phyloP scores from a whole-genome alignment of 2,113 vertebrate genomes.

The Hydrochoerus hydrochaeris region DNA sequence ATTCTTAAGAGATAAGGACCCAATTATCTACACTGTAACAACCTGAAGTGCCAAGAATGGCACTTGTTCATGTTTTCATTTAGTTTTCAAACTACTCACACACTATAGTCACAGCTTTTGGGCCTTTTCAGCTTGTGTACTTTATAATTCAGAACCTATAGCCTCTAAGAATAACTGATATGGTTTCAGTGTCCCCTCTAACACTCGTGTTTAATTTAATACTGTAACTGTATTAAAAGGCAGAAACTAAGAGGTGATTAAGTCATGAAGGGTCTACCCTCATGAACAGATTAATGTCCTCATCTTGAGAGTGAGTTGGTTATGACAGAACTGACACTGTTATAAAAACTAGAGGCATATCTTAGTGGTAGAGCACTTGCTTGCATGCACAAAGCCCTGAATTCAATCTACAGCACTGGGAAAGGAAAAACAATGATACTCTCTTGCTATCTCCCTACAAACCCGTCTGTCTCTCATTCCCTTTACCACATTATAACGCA shows the following conservation, averaged over 20 bases:
- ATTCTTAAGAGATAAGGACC: not conserved
- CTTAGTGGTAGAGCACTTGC: not conserved
- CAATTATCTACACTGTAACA: not conserved
- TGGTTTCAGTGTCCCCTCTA: not conserved
- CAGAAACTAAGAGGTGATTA: not conserved
- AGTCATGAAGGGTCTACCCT: not conserved
- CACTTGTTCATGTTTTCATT: not conserved
- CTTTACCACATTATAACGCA: not conserved
- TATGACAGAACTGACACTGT: not conserved
- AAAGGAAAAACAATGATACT: not conserved
- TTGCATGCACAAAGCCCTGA: not conserved
- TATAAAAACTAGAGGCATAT: not conserved
- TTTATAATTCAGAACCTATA: conserved; percentile 17
- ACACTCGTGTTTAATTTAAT: not conserved
- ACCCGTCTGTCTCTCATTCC: not conserved
- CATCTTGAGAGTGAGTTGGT: not conserved
- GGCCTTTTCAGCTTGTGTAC: not conserved
- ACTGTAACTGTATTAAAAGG: not conserved
- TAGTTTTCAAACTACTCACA: conserved; percentile 3
- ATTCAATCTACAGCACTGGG: not conserved
- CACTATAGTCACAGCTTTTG: not conserved
- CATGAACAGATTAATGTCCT: not conserved
- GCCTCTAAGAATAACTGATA: conserved; percentile 11
- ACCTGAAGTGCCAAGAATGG: not conserved
- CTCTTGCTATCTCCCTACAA: not conserved